These are phyloP conservation scores for Alectura lathami DNA, from an alignment of 2,113 vertebrate species.

Conservation along the genomic window DNA sequence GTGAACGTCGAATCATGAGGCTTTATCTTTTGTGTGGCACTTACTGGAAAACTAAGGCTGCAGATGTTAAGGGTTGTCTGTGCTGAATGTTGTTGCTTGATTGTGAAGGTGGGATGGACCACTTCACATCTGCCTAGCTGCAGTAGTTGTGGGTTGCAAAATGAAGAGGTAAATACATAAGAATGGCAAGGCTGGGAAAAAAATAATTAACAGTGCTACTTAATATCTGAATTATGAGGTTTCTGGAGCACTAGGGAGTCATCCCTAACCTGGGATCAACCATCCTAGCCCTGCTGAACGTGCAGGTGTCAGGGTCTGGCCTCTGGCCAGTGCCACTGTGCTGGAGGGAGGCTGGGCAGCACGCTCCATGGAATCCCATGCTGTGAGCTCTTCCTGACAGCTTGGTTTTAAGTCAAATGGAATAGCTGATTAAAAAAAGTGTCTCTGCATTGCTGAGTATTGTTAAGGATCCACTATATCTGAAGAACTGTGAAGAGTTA, in stretches of 20 bases:
- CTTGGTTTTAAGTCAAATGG: background rate
- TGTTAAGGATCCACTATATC: background rate
- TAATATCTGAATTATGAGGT: background rate
- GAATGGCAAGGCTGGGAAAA: background rate
- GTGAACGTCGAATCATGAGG: background rate
- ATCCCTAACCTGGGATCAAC: background rate
- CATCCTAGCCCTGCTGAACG: background rate
- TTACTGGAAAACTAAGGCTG: background rate
- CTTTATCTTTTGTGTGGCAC: background rate
- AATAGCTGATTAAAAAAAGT: background rate
- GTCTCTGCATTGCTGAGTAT: background rate
- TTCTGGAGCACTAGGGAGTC: background rate
- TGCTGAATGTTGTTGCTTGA: background rate
- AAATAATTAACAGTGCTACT: background rate
- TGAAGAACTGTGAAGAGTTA: background rate
- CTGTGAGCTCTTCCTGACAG: background rate
- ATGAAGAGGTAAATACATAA: background rate
- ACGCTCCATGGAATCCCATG: background rate
- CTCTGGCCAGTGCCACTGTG: background rate
- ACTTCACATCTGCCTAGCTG: background rate
- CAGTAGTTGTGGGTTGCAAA: background rate
- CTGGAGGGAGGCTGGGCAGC: background rate
- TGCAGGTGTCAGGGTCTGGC: background rate
- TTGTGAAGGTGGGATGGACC: background rate
- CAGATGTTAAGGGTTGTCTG: background rate